Evolutionary conservation across 1,140 invertebrate species (phyloP).

Genomic region (Drosophila prosaltans): DNA sequence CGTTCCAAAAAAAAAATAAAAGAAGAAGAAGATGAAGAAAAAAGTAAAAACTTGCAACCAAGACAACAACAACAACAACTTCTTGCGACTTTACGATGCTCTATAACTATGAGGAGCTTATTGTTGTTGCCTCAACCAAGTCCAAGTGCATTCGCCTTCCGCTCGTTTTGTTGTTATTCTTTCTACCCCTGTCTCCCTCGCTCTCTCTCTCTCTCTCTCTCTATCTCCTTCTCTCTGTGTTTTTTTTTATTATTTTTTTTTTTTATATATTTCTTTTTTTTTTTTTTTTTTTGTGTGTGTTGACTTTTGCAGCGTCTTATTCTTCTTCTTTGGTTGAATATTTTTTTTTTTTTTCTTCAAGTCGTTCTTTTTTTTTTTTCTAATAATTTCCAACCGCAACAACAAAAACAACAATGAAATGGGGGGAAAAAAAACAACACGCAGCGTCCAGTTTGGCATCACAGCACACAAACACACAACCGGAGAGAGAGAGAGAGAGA

Average conservation of each 20-base stretch:
- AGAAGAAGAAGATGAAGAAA: constrained; percentile 58
- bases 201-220: constrained; percentile 26
- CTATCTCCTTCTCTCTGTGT: constrained; percentile 7
- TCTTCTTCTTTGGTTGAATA: neutral
- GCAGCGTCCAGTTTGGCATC: constrained; percentile 41
- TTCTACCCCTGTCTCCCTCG: neutral
- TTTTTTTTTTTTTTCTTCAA: neutral
- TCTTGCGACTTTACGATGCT: constrained; percentile 23
- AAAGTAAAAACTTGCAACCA: constrained; percentile 57
- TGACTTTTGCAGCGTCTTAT: constrained; percentile 17
- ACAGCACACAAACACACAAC: constrained; percentile 23
- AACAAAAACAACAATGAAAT: constrained; percentile 8
- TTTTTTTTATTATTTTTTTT: constrained; percentile 30
- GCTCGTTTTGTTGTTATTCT: constrained; percentile 19
- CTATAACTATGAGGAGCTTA: constrained; percentile 21
- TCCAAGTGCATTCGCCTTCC: constrained; percentile 55
- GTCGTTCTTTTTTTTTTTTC: neutral
- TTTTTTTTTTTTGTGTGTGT: constrained; percentile 4
- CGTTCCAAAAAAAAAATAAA: constrained; percentile 42
- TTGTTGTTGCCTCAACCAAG: constrained; percentile 37
- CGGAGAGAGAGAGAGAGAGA: neutral
- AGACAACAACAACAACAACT: constrained; percentile 3
- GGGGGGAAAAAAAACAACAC: constrained; percentile 7
- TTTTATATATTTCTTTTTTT: constrained; percentile 23
- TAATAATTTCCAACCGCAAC: constrained; percentile 31